A percentile compares a stretch with the other conserved stretches of the same genome.
Conservation (phyloP, 2,797 vertebrate species). For the Cossypha niveicapilla region DNA sequence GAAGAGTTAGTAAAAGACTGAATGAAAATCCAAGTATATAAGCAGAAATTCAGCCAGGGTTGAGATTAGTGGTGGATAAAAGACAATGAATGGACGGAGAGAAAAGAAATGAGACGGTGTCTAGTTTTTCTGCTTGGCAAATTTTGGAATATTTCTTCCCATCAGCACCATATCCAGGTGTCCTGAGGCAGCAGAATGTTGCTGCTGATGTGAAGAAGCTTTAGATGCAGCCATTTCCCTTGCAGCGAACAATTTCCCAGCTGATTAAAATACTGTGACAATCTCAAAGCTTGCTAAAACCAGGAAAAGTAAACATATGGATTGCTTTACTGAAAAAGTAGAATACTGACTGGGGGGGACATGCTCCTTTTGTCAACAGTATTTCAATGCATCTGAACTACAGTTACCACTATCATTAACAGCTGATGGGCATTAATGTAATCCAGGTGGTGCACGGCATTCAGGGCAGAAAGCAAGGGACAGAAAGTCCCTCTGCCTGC, state of each 20-base stretch:
- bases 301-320: background rate
- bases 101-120: background rate
- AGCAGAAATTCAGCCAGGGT: background rate
- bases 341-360: background rate
- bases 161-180: background rate
- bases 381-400: background rate
- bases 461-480: background rate
- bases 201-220: background rate
- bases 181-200: background rate
- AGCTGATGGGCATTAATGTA: background rate
- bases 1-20: background rate
- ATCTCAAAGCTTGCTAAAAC: conserved; percentile 10
- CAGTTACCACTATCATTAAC: background rate
- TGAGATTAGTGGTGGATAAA: background rate
- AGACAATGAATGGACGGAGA: background rate
- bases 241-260: background rate
- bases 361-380: background rate
- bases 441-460: background rate
- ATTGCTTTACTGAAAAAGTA: background rate
- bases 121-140: background rate
- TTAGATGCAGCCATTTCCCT: background rate
- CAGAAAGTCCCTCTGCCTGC: background rate
- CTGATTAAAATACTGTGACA: background rate
- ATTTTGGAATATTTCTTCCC: background rate
- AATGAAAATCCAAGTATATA: background rate